Base-by-base conservation (phyloP, 2,888 invertebrate species). In the Graphium colonna region DNA sequence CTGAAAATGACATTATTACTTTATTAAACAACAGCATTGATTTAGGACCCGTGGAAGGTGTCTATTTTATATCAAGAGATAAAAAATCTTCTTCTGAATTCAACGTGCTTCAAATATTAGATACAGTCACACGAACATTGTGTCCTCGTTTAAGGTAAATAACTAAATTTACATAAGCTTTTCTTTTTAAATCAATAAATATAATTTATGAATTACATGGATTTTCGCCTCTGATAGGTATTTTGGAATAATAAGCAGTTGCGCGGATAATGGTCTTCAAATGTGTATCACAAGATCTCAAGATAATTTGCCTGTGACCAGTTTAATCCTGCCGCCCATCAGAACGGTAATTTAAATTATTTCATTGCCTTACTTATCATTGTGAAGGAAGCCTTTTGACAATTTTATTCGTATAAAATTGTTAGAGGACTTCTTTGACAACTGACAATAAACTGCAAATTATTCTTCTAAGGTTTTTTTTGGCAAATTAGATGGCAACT, bases 101-200 rank as follows among this genome's bases (percentile, higher is more conserved):
- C 21, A 50, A 45, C 36, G 8, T 41, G 1, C 15, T 54, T 15
- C 15, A 44, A 39, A 50, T 59, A 26, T 51, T 77, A 7, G 75
- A 77, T 60, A 16, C 48, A 13, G 55, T 52, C 3, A 61, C 72
- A 1, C 70, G 68, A 56, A 68, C 65, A 59, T 17, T 66, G 1
- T 70, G 71, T 44, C 63, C 65, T 1, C 42, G 60, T 7, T 42
- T 77, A 33, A 69, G 64, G 77, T 77, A 61, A 50, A 63, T 62
- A 36, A 2, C n/a, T 10, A 2, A 33, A 33, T 33, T 26, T 7
- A 3, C 7, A 10, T 10, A 10, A n/a, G 9, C 7, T 26, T 26
- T 26, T 26, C 7, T 26, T 26, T 41, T 26, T 10, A 31, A 40
- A 33, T 17, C n/a, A n/a, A 28, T 16, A 9, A 12, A 38, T 31